phyloP scores from a whole-genome alignment of 2,888 invertebrate species.

The Nemotelus nigrinus region DNA sequence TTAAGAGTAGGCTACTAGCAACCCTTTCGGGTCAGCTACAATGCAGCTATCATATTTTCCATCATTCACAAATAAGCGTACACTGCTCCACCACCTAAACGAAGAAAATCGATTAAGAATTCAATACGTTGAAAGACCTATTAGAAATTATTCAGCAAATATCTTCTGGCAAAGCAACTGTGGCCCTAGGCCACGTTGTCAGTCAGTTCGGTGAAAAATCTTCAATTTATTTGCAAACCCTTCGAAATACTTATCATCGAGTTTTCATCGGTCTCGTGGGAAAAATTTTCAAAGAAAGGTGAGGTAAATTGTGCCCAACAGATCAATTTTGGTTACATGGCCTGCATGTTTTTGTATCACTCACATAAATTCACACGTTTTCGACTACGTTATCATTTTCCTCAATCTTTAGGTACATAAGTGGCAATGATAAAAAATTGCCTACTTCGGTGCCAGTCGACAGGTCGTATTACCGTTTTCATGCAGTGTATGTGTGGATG shows the following conservation, averaged over 20 bases:
- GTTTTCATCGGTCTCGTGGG: slow-evolving; percentile 38
- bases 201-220: not conserved
- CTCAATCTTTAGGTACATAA: slow-evolving; percentile 8
- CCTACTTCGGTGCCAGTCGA: not conserved
- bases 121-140: not conserved
- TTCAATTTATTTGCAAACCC: not conserved
- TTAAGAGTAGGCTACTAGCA: no score
- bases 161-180: not conserved
- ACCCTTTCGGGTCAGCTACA: not conserved
- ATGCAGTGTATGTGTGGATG: no score
- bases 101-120: slow-evolving; percentile 11
- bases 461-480: no score
- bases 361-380: slow-evolving; percentile 20
- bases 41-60: not conserved
- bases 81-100: not conserved
- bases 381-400: not conserved
- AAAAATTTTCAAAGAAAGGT: slow-evolving; percentile 22
- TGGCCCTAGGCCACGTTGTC: not conserved
- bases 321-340: slow-evolving; percentile 32
- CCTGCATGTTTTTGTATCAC: not conserved
- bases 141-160: slow-evolving; percentile 29
- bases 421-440: slow-evolving; percentile 28
- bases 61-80: not conserved
- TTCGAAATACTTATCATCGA: slow-evolving; percentile 40
- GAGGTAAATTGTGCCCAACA: slow-evolving; percentile 33